phyloP scores from a whole-genome alignment of 2,888 invertebrate species.

The Oligia fasciuncula region DNA sequence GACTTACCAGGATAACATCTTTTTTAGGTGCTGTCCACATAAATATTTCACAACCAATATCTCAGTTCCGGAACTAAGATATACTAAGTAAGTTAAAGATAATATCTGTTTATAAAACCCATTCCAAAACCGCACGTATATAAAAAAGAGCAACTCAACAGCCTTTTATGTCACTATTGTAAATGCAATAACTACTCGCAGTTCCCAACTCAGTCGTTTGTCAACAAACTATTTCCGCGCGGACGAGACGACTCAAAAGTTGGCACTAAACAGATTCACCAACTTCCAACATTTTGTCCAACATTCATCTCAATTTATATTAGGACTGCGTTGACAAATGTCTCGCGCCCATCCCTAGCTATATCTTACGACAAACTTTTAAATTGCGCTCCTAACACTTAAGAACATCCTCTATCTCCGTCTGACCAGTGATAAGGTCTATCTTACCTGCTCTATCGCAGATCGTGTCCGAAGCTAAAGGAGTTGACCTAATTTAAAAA shows the following conservation, averaged over 20 bases:
- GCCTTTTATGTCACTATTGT: constrained; percentile 16
- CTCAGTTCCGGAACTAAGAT: not conserved
- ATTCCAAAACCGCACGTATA: constrained; percentile 15
- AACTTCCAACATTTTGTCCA: constrained; percentile 48
- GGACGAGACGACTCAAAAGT: constrained; percentile 14
- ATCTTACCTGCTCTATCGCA: constrained; percentile 52
- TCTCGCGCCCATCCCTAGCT: constrained; percentile 42
- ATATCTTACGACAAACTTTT: constrained; percentile 61
- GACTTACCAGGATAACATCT: constrained; percentile 29
- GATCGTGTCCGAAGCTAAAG: constrained; percentile 56
- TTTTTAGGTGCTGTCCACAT: constrained; percentile 1
- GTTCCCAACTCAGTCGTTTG: constrained; percentile 44
- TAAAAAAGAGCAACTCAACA: constrained; percentile 1
- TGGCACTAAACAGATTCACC: constrained; percentile 49
- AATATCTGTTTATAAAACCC: not conserved
- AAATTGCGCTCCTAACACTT: constrained; percentile 61
- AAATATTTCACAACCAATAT: constrained; percentile 8
- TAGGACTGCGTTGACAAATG: constrained; percentile 52
- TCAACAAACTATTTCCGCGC: constrained; percentile 39
- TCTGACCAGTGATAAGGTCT: constrained; percentile 26
- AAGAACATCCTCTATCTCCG: constrained; percentile 42
- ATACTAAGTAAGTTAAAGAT: not conserved
- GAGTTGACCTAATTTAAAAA: constrained; percentile 66
- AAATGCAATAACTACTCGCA: constrained; percentile 38
- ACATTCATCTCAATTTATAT: constrained; percentile 62